Evolutionary conservation across 1,140 invertebrate species (phyloP).

Genomic region (Nephila pilipes): DNA sequence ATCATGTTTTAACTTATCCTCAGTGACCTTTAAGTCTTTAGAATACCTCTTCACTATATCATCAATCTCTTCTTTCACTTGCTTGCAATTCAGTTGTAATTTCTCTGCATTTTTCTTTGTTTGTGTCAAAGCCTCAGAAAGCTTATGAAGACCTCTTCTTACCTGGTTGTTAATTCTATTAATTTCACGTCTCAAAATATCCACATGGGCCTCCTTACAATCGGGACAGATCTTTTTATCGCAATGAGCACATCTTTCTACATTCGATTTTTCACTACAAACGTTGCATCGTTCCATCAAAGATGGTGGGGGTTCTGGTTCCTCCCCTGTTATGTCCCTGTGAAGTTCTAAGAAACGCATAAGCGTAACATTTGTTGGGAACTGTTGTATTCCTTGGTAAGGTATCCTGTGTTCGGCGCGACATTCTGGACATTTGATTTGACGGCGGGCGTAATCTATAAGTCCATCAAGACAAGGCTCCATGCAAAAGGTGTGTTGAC

Average conservation of each 20-base stretch:
- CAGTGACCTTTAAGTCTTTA: constrained; percentile 92
- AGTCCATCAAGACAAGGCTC: constrained; percentile 98
- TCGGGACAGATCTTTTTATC: constrained; percentile 94
- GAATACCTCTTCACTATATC: constrained; percentile 93
- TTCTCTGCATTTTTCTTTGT: constrained; percentile 92
- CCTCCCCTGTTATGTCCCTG: constrained; percentile 92
- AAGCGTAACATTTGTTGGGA: constrained; percentile 97
- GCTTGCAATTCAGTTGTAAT: constrained; percentile 91
- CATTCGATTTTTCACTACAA: constrained; percentile 97
- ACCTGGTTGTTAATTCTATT: constrained; percentile 89
- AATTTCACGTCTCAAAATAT: constrained; percentile 96
- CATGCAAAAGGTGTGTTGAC: constrained; percentile 99
- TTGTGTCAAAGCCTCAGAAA: constrained; percentile 90
- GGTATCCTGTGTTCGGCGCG: constrained; percentile 98
- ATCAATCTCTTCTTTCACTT: constrained; percentile 94
- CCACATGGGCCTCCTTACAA: constrained; percentile 96
- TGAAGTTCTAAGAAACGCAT: constrained; percentile 97
- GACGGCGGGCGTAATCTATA: constrained; percentile 95
- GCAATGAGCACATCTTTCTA: constrained; percentile 94
- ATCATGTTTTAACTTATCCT: constrained; percentile 92
- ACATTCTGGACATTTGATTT: constrained; percentile 99
- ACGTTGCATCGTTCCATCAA: constrained; percentile 84
- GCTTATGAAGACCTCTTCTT: constrained; percentile 90
- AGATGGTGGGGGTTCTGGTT: constrained; percentile 79
- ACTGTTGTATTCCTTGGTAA: constrained; percentile 96